Conservation (phyloP, 2,113 vertebrate genomes). For the Thunnus maccoyii region DNA sequence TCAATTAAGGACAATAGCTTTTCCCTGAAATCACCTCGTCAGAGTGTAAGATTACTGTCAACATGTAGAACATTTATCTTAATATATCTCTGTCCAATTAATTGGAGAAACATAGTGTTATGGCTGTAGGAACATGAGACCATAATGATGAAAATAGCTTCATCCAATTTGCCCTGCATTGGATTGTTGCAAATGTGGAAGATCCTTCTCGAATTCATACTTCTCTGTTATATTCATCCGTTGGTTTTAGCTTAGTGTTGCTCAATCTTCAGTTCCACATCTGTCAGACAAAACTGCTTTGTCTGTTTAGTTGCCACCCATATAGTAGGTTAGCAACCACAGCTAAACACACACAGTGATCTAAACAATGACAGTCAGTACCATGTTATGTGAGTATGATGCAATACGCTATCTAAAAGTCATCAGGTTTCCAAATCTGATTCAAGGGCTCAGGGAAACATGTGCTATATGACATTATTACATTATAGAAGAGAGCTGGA, state of each 20-base stretch:
- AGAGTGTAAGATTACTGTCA: slow-evolving; percentile 31
- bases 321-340: background rate
- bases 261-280: slow-evolving; percentile 20
- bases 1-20: slow-evolving; percentile 60
- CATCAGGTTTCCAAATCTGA: slow-evolving; percentile 12
- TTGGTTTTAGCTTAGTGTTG: background rate
- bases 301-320: background rate
- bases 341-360: slow-evolving; percentile 6
- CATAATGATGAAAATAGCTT: slow-evolving; percentile 33
- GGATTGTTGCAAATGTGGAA: slow-evolving; percentile 6
- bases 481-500: background rate
- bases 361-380: slow-evolving; percentile 4
- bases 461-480: background rate
- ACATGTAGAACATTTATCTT: slow-evolving; percentile 25
- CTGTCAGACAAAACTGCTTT: slow-evolving; percentile 10
- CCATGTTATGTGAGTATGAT: background rate
- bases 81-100: slow-evolving; percentile 33
- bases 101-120: slow-evolving; percentile 22
- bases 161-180: slow-evolving; percentile 16
- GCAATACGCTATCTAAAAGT: slow-evolving; percentile 3
- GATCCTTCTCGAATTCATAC: background rate
- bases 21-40: slow-evolving; percentile 44
- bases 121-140: slow-evolving; percentile 12
- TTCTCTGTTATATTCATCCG: background rate
- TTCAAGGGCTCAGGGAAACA: slow-evolving; percentile 2